Evolutionary conservation across 2,888 invertebrate species (phyloP).

Genomic region (Melieria picta): DNA sequence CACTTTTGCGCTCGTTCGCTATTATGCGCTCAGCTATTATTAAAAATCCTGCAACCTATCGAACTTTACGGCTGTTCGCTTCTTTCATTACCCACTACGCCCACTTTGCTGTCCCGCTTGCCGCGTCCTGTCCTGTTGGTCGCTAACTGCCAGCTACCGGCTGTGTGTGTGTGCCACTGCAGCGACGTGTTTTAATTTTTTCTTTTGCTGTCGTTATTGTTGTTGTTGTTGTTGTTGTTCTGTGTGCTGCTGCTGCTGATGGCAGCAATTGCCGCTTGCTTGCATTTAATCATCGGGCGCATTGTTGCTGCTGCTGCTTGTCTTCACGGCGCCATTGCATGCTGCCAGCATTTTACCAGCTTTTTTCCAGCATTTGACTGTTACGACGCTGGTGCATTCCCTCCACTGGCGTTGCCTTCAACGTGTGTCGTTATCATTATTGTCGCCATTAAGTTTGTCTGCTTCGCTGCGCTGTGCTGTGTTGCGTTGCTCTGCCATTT

Average conservation of each 20-base stretch:
- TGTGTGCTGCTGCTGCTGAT: too few relatives aligned
- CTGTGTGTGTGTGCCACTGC: not conserved
- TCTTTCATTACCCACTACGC: too few relatives aligned
- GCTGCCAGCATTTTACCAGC: conserved; percentile 11
- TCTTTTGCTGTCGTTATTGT: conserved; percentile 25
- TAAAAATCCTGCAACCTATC: too few relatives aligned
- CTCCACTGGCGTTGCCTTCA: conserved; percentile 1
- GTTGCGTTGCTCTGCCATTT: too few relatives aligned
- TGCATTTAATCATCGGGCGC: too few relatives aligned
- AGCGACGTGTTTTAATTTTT: conserved; percentile 15
- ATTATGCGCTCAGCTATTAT: too few relatives aligned
- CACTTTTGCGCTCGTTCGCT: too few relatives aligned
- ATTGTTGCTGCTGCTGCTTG: conserved; percentile 13
- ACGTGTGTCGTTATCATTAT: conserved; percentile 56
- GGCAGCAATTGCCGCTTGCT: too few relatives aligned
- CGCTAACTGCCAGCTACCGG: too few relatives aligned
- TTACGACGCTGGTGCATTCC: not conserved
- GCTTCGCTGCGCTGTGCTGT: conserved; percentile 10
- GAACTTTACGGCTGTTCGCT: too few relatives aligned
- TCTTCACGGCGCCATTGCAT: conserved; percentile 24
- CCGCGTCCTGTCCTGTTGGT: too few relatives aligned
- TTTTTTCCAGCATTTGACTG: not conserved
- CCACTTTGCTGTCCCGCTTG: too few relatives aligned
- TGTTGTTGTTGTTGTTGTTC: conserved; percentile 1
- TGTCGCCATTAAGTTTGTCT: conserved; percentile 56